Evolutionary conservation across 2,797 vertebrate species (phyloP).

Genomic region (Otolemur crassicaudatus): DNA sequence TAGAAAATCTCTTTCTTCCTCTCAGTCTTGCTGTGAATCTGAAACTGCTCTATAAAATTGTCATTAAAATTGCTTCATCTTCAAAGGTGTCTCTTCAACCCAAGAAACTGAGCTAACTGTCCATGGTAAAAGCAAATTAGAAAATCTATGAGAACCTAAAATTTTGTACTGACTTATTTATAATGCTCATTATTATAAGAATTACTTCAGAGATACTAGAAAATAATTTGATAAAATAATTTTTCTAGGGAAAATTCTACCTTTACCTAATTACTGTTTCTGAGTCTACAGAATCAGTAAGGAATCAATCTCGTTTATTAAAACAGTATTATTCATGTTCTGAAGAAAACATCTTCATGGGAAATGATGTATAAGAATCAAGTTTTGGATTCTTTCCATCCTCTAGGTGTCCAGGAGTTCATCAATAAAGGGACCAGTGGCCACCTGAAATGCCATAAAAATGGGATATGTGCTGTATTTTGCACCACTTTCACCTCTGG

Average conservation of each 20-base stretch:
- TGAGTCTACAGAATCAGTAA: not conserved
- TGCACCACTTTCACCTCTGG: not conserved
- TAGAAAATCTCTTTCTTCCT: not conserved
- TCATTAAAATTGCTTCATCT: not conserved
- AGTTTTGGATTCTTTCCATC: conserved; percentile 1
- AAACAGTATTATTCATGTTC: not conserved
- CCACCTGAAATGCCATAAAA: not conserved
- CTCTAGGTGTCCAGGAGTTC: not conserved
- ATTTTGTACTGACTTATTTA: not conserved
- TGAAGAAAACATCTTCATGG: not conserved
- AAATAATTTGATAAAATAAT: not conserved
- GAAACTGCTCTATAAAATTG: not conserved
- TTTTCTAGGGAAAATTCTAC: not conserved
- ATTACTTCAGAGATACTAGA: not conserved
- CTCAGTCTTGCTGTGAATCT: not conserved
- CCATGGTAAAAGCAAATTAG: not conserved
- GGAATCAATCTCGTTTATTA: not conserved
- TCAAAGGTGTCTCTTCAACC: not conserved
- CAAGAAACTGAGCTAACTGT: conserved; percentile 11
- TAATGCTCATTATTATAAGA: not conserved
- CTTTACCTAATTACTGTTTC: not conserved
- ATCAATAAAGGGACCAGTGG: not conserved
- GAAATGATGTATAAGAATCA: not conserved
- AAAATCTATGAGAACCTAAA: not conserved
- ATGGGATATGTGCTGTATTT: not conserved